Evolutionary conservation across 2,888 invertebrate genomes (phyloP), one percentile per base, ranked within the genome.

Genomic region (Cephus rjabovi): DNA sequence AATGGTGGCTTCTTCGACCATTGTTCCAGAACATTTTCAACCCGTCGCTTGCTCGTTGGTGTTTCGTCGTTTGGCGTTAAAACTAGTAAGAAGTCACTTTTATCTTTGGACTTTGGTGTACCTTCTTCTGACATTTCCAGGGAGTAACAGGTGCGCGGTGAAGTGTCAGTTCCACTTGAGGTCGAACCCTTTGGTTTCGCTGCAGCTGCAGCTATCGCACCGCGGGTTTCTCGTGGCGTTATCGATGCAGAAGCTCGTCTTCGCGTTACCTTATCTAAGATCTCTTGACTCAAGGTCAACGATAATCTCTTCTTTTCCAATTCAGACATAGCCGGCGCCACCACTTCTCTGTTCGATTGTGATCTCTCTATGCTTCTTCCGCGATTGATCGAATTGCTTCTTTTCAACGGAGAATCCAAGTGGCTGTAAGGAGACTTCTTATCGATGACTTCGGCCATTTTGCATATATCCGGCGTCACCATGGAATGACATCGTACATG

Each of bases 231-330:
- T 0, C 89, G 85, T 1, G 91, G 91, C 0, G 83, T 89, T 1
- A 91, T 85, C 1, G 87, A 83, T 0, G 87, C 83, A 2, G 87
- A 82, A 34, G 80, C 76, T 79, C 85, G 86, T 75, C 92, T 92
- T 85, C 93, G 93, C 70, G 92, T 93, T 23, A 95, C 93, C 87
- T 94, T 94, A 83, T 94, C 94, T 82, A 96, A 91, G 35, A 96
- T 93, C 91, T 97, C 96, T 87, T 94, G 95, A 83, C 96, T 95
- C 9, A 97, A 92, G 3, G 94, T 94, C 91, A 95, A 94, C 0
- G 96, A 96, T 76, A 96, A 92, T 83, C 94, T 93, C 86, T 94
- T 94, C 87, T 96, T 97, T 85, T 96, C 96, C 56, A 93, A 93
- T 92, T 96, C 96, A 71, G 94, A 94, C 86, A 93, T 84, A 30